These are phyloP conservation scores for Alligator mississippiensis DNA, from an alignment of 2,113 vertebrate genomes.

Conservation along the genomic window DNA sequence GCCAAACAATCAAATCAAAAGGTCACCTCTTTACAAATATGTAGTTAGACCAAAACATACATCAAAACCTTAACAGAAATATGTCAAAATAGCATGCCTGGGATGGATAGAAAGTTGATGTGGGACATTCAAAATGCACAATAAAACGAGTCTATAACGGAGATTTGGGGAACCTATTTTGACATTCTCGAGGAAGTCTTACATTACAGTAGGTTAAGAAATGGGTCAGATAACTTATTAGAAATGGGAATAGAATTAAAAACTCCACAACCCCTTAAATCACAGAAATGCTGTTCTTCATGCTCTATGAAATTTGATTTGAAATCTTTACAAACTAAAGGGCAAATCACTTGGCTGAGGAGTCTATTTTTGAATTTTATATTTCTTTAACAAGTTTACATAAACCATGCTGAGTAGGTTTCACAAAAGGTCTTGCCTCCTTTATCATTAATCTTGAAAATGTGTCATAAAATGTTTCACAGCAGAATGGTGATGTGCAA, in stretches of 20 bases:
- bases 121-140: not conserved
- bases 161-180: not conserved
- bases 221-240: not conserved
- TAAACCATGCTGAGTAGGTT: not conserved
- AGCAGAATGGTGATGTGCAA: not conserved
- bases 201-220: not conserved
- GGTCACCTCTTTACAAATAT: slow-evolving; percentile 77
- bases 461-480: not conserved
- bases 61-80: slow-evolving; percentile 43
- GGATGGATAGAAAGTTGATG: not conserved
- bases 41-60: slow-evolving; percentile 56
- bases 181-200: not conserved
- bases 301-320: not conserved
- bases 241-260: not conserved
- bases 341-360: not conserved
- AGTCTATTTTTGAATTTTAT: not conserved
- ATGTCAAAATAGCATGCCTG: not conserved
- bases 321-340: not conserved
- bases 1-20: slow-evolving; percentile 75
- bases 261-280: not conserved
- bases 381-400: not conserved
- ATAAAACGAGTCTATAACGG: not conserved
- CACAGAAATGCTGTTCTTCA: not conserved
- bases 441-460: not conserved
- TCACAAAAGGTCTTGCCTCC: not conserved